Base-by-base conservation (phyloP, 2,113 vertebrate genomes). In the Antechinus stuartii region DNA sequence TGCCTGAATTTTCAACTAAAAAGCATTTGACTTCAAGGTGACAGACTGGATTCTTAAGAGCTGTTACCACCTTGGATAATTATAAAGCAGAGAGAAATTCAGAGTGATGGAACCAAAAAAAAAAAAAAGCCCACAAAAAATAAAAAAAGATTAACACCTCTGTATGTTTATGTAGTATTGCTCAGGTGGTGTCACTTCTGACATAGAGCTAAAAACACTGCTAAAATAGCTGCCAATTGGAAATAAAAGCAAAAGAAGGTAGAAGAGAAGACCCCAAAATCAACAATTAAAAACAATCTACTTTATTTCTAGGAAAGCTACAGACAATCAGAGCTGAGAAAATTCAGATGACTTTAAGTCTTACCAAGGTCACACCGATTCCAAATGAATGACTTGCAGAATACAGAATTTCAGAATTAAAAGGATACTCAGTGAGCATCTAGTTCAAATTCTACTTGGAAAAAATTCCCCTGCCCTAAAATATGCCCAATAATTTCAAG, bases 11-110 rank as follows among this genome's bases (percentile, higher is more conserved):
- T 95, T 98, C 97, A 98, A 96, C 90, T 97, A 97, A 98, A 98
- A 98, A 96, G 95, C 97, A 94, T 97, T 98, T 97, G 97, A 97
- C 98, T 98, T 97, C 97, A 98, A 98, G 97, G 98, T 97, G 98
- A 98, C 98, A 98, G 96, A 97, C 46, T 47, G 94, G 97, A 95
- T 97, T 98, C 97, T 97, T 97, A 97, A 98, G 90, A 92, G 68
- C 94, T 92, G 91, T 96, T 97, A 94, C 93, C 95, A 92, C 96
- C 91, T 91, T 54, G 46, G 96, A 97, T 98, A 98, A 98, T 98
- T 98, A 98, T 96, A 98, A 98, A 98, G 97, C 61, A 96, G 35
- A 97, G 27, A 94, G 96, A 97, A 97, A 68, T 90, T 50, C 93
- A 96, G 57, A 19, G 5, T 93, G 90, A 96, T 54, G 55, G 91